Evolutionary conservation across 2,888 invertebrate genomes (phyloP).

Genomic region (Molorchus minor): DNA sequence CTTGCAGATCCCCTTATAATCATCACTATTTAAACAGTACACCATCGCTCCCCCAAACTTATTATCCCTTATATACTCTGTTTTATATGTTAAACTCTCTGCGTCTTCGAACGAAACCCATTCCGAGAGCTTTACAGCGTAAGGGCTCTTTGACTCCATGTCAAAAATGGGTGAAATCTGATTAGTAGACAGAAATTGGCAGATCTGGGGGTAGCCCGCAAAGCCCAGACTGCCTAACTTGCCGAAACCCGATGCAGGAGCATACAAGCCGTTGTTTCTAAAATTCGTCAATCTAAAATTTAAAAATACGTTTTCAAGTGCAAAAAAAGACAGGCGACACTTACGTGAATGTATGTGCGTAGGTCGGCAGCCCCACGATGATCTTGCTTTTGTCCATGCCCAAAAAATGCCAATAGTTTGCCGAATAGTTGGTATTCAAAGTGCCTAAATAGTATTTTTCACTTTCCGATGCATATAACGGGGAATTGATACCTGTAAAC

Average conservation of each 20-base stretch:
- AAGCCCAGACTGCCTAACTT: conserved; percentile 74
- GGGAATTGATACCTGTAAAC: conserved; percentile 86
- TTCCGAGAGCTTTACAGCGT: conserved; percentile 72
- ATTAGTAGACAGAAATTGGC: conserved; percentile 68
- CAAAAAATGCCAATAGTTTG: conserved; percentile 77
- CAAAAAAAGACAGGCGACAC: conserved; percentile 33
- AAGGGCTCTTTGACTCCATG: conserved; percentile 78
- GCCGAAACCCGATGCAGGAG: conserved; percentile 78
- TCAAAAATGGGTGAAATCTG: conserved; percentile 72
- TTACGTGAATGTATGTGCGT: conserved; percentile 81
- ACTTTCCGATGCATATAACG: conserved; percentile 70
- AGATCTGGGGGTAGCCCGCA: conserved; percentile 75
- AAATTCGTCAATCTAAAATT: conserved; percentile 70
- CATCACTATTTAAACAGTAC: conserved; percentile 84
- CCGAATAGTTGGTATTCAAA: conserved; percentile 84
- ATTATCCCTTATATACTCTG: conserved; percentile 59
- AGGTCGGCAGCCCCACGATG: conserved; percentile 87
- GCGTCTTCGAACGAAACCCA: conserved; percentile 88
- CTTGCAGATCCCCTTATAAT: conserved; percentile 71
- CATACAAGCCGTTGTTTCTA: conserved; percentile 72
- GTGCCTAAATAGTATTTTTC: conserved; percentile 74
- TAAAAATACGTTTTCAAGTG: not conserved
- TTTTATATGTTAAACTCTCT: conserved; percentile 76
- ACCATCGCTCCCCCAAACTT: conserved; percentile 84
- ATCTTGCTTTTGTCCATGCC: conserved; percentile 83